Conservation (phyloP, 2,888 invertebrate species). For the Strigamia crassipes region DNA sequence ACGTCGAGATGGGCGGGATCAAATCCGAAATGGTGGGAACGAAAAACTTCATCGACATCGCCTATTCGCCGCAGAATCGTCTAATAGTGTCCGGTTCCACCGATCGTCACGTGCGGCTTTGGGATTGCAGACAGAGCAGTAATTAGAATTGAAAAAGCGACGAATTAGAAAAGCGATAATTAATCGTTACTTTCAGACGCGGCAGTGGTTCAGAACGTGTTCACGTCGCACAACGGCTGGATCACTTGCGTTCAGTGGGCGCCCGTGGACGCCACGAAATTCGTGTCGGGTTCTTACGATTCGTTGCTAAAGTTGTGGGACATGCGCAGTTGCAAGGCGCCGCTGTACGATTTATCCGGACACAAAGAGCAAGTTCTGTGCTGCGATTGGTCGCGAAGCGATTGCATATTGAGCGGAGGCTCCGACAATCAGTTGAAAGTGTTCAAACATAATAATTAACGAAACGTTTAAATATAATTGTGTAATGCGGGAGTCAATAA, state of each 20-base stretch:
- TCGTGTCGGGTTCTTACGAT: conserved; percentile 92
- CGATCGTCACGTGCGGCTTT: conserved; percentile 86
- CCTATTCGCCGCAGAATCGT: conserved; percentile 77
- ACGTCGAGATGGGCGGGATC: conserved; percentile 80
- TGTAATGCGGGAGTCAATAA: neutral
- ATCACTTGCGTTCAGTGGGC: conserved; percentile 91
- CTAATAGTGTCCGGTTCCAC: conserved; percentile 82
- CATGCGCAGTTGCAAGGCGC: conserved; percentile 85
- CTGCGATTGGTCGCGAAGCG: conserved; percentile 90
- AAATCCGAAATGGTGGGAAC: conserved; percentile 82
- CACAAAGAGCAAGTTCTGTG: conserved; percentile 92
- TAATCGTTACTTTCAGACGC: no score
- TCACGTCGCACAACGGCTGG: conserved; percentile 89
- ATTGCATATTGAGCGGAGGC: conserved; percentile 86
- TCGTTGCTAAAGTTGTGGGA: conserved; percentile 94
- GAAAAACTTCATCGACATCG: conserved; percentile 85
- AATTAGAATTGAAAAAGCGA: neutral
- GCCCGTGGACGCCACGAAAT: conserved; percentile 75
- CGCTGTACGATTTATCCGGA: conserved; percentile 88
- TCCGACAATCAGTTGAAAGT: conserved; percentile 86
- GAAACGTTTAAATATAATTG: neutral
- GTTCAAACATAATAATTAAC: neutral
- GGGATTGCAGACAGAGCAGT: conserved; percentile 73
- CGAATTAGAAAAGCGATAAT: no score
- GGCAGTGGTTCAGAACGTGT: conserved; percentile 81